A percentile compares a stretch with the other conserved stretches of the same genome.
Conservation (phyloP, 2,113 vertebrate genomes). For the Antechinus stuartii region DNA sequence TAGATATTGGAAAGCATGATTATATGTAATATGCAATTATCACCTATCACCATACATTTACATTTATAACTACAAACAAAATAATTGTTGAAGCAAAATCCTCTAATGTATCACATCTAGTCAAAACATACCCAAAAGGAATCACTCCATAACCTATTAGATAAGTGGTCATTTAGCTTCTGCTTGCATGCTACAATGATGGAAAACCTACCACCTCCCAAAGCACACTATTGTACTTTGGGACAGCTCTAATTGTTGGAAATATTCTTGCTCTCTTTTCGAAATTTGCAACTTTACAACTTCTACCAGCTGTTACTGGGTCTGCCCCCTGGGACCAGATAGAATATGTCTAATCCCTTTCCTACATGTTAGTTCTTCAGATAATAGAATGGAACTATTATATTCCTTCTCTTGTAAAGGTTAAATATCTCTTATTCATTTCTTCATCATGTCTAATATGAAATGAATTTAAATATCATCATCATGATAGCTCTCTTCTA, state of each 20-base stretch:
- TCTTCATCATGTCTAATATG: background rate
- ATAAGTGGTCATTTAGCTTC: background rate
- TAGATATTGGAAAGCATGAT: background rate
- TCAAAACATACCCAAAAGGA: background rate
- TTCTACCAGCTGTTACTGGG: background rate
- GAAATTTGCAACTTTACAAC: background rate
- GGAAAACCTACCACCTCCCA: background rate
- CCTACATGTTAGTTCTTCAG: background rate
- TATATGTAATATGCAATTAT: background rate
- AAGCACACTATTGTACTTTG: background rate
- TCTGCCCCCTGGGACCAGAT: background rate
- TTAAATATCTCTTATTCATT: background rate
- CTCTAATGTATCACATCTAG: background rate
- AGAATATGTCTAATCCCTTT: background rate
- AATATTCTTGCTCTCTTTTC: background rate
- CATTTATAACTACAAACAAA: background rate
- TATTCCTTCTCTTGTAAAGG: background rate
- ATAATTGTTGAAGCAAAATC: background rate
- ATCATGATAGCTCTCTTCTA: background rate
- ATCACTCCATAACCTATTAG: background rate
- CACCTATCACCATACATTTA: background rate
- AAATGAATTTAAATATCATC: background rate
- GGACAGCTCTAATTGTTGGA: background rate
- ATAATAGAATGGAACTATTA: background rate
- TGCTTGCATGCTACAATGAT: background rate